Percentiles rank a stretch among this genome's conserved stretches.
These are phyloP conservation scores for Mohoua ochrocephala DNA, from an alignment of 2,113 vertebrate species.

Conservation along the genomic window DNA sequence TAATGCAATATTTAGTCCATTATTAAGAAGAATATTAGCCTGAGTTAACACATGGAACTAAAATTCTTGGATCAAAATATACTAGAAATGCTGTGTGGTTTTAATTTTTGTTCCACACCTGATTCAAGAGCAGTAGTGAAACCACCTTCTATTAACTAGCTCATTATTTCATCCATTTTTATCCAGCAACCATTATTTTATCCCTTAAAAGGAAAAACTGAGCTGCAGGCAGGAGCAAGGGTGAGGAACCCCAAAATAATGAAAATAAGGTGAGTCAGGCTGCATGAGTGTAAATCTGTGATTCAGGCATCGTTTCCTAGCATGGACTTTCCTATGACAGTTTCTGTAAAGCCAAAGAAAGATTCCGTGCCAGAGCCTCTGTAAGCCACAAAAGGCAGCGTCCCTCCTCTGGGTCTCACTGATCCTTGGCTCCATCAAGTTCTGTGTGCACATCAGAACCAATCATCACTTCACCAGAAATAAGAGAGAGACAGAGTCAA, in stretches of 20 bases:
- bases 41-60: background rate
- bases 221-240: rapidly evolving
- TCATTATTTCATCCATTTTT: background rate
- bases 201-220: background rate
- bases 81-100: background rate
- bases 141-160: background rate
- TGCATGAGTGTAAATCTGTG: rapidly evolving
- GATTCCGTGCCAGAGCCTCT: background rate
- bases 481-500: background rate
- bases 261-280: background rate
- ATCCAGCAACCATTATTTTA: background rate
- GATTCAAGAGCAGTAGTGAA: background rate
- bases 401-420: background rate
- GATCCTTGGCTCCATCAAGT: background rate
- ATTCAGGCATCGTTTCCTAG: background rate
- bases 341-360: background rate
- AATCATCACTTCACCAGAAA: background rate
- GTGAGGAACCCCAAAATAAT: background rate
- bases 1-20: background rate
- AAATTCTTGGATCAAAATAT: background rate
- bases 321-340: background rate
- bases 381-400: background rate
- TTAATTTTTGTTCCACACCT: background rate
- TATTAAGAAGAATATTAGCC: background rate
- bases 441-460: background rate